Conservation (phyloP, 2,888 invertebrate genomes). For the Prostheceraeus crozeri region DNA sequence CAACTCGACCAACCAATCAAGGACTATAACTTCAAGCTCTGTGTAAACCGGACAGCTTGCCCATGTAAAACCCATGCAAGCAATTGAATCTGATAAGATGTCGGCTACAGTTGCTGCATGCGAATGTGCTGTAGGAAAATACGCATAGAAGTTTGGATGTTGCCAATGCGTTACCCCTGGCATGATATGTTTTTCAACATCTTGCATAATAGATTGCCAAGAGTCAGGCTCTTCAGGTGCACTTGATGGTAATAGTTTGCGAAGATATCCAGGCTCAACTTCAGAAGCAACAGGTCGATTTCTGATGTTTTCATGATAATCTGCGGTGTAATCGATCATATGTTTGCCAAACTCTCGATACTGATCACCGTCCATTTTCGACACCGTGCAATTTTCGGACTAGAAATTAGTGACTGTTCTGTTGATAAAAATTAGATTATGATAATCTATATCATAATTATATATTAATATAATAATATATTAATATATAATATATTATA, state of each 20-base stretch:
- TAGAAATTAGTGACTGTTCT: too few relatives aligned
- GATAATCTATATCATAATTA: too few relatives aligned
- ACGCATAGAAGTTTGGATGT: constrained; percentile 84
- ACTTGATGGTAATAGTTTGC: neutral
- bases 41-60: constrained; percentile 80
- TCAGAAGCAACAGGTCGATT: too few relatives aligned
- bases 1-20: constrained; percentile 87
- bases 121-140: constrained; percentile 64
- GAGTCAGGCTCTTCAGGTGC: neutral
- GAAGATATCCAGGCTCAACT: neutral
- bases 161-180: constrained; percentile 73
- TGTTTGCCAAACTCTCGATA: too few relatives aligned
- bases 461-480: too few relatives aligned
- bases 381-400: too few relatives aligned
- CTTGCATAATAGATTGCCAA: neutral
- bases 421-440: too few relatives aligned
- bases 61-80: constrained; percentile 81
- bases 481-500: too few relatives aligned
- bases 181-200: constrained; percentile 2
- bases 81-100: constrained; percentile 70
- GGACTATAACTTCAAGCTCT: constrained; percentile 80
- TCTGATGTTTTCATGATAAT: neutral
- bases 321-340: neutral
- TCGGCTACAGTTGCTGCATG: constrained; percentile 75
- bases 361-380: too few relatives aligned